These are phyloP conservation scores for Jacana jacana DNA, from an alignment of 2,113 vertebrate species.

Conservation along the genomic window DNA sequence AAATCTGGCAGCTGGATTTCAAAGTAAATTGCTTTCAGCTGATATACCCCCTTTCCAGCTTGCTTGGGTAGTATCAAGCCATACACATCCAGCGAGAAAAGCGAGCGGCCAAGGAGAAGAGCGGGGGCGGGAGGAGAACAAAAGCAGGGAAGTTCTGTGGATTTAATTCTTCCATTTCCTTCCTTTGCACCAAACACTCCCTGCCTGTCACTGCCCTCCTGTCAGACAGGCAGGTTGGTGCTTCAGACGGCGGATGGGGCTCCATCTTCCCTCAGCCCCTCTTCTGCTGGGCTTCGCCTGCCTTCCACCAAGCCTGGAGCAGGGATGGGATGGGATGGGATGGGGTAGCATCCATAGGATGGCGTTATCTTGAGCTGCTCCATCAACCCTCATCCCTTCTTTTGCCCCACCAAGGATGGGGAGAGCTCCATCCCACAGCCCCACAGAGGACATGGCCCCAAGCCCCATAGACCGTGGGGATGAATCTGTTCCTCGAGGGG, in stretches of 20 bases:
- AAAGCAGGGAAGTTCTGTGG: constrained; percentile 56
- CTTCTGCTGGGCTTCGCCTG: not conserved
- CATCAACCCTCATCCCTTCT: not conserved
- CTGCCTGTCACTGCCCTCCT: constrained; percentile 23
- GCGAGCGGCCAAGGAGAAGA: constrained; percentile 30
- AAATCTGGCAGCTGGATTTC: constrained; percentile 92
- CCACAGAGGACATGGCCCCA: not conserved
- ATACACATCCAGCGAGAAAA: constrained; percentile 68
- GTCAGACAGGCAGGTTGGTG: not conserved
- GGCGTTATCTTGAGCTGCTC: not conserved
- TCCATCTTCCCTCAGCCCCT: not conserved
- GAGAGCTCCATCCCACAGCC: not conserved
- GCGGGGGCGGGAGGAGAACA: constrained; percentile 35
- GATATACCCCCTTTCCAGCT: constrained; percentile 87
- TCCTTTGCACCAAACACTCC: constrained; percentile 55
- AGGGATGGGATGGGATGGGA: not conserved
- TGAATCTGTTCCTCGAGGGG: fast-evolving
- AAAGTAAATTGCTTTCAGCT: constrained; percentile 97
- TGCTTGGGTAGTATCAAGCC: constrained; percentile 90
- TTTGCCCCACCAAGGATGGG: fast-evolving
- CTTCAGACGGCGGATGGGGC: not conserved
- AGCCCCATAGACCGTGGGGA: fast-evolving
- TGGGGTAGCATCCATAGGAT: not conserved
- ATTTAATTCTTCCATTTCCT: constrained; percentile 62
- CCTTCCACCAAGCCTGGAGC: not conserved